Conservation (phyloP, 2,113 vertebrate genomes). For the Arvicanthis niloticus region DNA sequence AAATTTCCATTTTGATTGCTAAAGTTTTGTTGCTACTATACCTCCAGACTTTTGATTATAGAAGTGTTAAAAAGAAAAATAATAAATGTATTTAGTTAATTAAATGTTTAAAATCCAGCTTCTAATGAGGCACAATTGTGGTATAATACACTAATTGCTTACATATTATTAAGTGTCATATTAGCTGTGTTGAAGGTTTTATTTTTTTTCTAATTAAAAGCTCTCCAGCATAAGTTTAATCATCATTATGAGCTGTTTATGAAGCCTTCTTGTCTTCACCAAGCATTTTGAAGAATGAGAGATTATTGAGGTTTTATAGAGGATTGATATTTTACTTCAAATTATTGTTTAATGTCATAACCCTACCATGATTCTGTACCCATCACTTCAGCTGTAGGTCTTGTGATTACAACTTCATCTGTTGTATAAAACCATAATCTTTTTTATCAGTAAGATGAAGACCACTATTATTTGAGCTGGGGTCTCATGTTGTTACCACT, state of each 20-base stretch:
- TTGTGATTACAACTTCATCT: not conserved
- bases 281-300: not conserved
- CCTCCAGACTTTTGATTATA: not conserved
- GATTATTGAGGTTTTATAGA: conserved; percentile 2
- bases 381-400: not conserved
- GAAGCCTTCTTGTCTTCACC: not conserved
- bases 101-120: not conserved
- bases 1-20: not conserved
- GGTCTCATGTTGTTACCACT: not conserved
- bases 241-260: not conserved
- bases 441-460: not conserved
- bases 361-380: not conserved
- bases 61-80: conserved; percentile 16
- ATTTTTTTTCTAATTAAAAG: conserved; percentile 46
- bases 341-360: not conserved
- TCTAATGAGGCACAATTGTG: not conserved
- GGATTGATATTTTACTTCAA: not conserved
- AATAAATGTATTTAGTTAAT: not conserved
- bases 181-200: conserved; percentile 7
- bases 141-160: not conserved
- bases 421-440: not conserved
- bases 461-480: not conserved
- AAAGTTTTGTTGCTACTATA: not conserved
- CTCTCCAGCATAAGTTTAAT: not conserved
- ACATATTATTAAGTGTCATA: not conserved